Base-by-base conservation (phyloP, 2,113 vertebrate genomes). In the Rhabdomys dilectus region DNA sequence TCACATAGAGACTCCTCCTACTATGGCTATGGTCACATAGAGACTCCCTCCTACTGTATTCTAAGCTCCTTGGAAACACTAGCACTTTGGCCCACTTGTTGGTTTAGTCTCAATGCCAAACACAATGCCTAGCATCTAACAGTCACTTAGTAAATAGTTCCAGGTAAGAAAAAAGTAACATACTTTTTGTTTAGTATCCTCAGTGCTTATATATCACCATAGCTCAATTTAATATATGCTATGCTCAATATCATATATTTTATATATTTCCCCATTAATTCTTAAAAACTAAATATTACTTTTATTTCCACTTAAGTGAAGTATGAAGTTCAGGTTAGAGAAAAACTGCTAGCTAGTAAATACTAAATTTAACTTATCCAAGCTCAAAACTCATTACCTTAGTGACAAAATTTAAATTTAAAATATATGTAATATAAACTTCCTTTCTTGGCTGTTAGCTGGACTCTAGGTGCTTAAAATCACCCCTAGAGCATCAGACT, bases 351-450 rank as follows among this genome's bases (percentile, higher is more conserved):
- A 60, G 60, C 17, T 60, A 90, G 26, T 29, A 26, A 80, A 85
- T 56, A 85, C 36, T 85, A 53, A 93, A 92, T 58, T 6, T 8
- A 92, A 72, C 7, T 53, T 95, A 95, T 26, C 17, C 62, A 19
- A 95, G 31, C 19, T 91, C 64, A 9, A 81, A 89, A 64, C 51
- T 15, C 22, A 80, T 39, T 51, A n/a, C 39, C 39, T 94, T 89
- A 93, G 15, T 9, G 87, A 51, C 34, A 78, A 92, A 91, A 84
- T n/a, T 39, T 85, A 92, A 76, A 19, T 51, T 95, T 64, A 77
- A 4, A 77, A n/a, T 81, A n/a, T 87, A 77, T 56, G 17, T 11
- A 93, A 73, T 48, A 82, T 1, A 81, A 84, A 10, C 48, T 15
- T 86, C 3, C 19, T 36, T 34, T 39, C 21, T 56, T 75, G 68